Evolutionary conservation across 2,888 invertebrate species (phyloP), one percentile per base, ranked within the genome.

Genomic region (Agriopis marginaria): DNA sequence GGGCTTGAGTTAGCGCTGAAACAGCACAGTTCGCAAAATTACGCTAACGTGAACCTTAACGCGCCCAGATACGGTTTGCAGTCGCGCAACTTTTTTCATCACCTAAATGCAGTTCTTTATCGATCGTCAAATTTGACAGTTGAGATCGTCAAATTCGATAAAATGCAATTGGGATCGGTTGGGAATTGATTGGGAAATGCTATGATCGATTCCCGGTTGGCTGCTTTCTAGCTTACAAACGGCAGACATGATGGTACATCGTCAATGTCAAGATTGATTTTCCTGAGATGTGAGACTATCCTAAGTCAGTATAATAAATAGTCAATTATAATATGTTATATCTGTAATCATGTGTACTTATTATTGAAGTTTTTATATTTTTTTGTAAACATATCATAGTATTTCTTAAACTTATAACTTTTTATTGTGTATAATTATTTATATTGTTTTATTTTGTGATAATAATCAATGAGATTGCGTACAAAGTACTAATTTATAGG

Each of bases 401-500:
- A 53, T 66, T 44, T 61, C 0, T 6, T 39, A 32, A 32, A 32
- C 32, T 39, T 40, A 14, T n/a, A 45, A 11, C 12, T 23, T 58
- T 58, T 58, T 32, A 58, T 32, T 66, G 45, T 76, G 75, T 69
- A 59, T 66, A 69, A 50, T 32, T 66, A 75, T 74, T 77, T 77
- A 77, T 63, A 56, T 56, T 44, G 45, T 66, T 79, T 78, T 77
- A 76, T 75, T 70, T 66, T 76, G 74, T 86, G 85, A 85, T 86
- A 84, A 79, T 58, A 50, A 66, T 66, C 63, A 76, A 71, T 77
- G 80, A 82, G 80, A 80, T 82, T 84, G 80, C 90, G 89, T 90
- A 89, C 90, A 89, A 90, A 89, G 87, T 89, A 89, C 88, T 86
- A 86, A 23, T 23, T 23, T 23, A 23, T 23, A 87, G 79, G 81